Evolutionary conservation across 2,888 invertebrate genomes (phyloP), one percentile per base, ranked within the genome.

Genomic region (Clanis bilineata): DNA sequence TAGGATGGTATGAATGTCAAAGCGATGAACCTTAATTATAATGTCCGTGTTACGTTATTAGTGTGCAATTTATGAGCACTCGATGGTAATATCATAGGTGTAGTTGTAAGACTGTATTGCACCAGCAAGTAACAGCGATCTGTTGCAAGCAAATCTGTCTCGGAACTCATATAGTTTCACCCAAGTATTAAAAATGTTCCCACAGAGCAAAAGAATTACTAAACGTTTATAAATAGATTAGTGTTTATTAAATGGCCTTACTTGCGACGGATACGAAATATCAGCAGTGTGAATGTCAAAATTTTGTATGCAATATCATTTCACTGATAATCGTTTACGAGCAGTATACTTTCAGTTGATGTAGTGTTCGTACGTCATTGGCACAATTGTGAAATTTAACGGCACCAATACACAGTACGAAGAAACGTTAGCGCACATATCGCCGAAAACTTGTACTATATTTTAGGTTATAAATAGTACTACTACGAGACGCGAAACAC

Each of bases 391-490:
- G 77, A 86, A 88, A 87, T 86, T 83, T 80, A 89, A 86, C 88
- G 82, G 84, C 90, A 91, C 88, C 83, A 88, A 88, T 90, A 80
- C 89, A 91, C 90, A 88, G 85, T 89, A 86, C 83, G 80, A 82
- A 80, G 83, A 83, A 90, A 90, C 86, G 87, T 91, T 90, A 91
- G 88, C 86, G 88, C 88, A 92, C 92, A 92, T 92, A 92, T 92
- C 91, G 92, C 88, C 90, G 90, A 92, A 91, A 92, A 90, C 90
- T 92, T 88, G 87, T 91, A 90, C 89, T 91, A 88, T 92, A 86
- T 92, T 92, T 92, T 90, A 93, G 92, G 92, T 93, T 93, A 92
- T 89, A 92, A 92, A 93, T 93, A 93, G 92, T 92, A 88, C 89
- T 88, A 86, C 85, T 88, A 86, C 85, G 88, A 84, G 91, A 92